Conservation (phyloP, 2,888 invertebrate genomes). For the Uropetala carovei region DNA sequence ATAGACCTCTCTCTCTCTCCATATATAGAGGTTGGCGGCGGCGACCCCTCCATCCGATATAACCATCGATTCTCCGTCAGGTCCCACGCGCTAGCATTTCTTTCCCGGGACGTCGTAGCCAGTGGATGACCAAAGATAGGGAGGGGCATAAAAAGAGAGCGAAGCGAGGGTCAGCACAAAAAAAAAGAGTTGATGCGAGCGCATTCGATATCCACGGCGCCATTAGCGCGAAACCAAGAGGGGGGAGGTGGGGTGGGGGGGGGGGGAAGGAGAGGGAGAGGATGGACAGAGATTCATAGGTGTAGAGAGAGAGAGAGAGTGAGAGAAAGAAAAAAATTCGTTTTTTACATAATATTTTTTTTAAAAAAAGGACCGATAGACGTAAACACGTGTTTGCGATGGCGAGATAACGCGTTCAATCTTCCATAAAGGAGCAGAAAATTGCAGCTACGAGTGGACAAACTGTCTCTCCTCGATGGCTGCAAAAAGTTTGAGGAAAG, state of each 20-base stretch:
- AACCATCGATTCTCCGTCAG: not conserved
- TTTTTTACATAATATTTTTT: not conserved
- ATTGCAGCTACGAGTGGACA: too few species aligned
- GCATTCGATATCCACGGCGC: not conserved
- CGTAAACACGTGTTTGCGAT: too few species aligned
- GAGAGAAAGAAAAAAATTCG: too few species aligned
- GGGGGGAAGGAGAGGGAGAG: not conserved
- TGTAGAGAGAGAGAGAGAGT: not conserved
- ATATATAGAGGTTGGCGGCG: too few species aligned
- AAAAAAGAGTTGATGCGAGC: constrained; percentile 40
- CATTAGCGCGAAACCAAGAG: not conserved
- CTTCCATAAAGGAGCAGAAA: too few species aligned
- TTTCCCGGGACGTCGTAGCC: not conserved
- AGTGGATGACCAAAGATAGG: too few species aligned
- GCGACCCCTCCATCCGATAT: not conserved
- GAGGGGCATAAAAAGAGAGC: not conserved
- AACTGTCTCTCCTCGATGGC: too few species aligned
- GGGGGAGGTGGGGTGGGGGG: too few species aligned
- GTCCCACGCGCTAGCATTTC: not conserved
- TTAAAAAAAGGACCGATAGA: too few species aligned
- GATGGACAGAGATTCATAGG: not conserved
- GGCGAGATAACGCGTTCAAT: too few species aligned
- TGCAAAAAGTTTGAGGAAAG: too few species aligned
- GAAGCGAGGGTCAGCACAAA: constrained; percentile 38
- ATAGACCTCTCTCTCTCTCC: too few species aligned